These are phyloP conservation scores for Embiotoca jacksoni DNA, from an alignment of 2,113 vertebrate species.

Conservation along the genomic window DNA sequence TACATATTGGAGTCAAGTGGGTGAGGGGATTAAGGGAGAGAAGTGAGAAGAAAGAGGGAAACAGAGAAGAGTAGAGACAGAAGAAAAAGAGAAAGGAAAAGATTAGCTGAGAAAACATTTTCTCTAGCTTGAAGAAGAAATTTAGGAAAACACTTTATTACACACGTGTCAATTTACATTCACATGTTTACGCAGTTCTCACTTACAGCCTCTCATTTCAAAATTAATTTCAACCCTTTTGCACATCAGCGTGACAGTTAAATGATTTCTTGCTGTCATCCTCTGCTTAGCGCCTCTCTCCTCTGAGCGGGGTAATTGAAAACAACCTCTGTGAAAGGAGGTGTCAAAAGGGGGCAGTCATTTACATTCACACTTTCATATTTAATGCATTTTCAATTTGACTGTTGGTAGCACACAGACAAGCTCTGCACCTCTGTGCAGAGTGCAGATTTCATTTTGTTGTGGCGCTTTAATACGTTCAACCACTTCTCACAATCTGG, in stretches of 20 bases:
- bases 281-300: background rate
- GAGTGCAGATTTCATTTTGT: background rate
- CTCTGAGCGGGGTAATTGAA: constrained; percentile 32
- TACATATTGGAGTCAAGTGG: constrained; percentile 11
- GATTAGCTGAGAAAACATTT: constrained; percentile 12
- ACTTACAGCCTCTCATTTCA: constrained; percentile 2
- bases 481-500: background rate
- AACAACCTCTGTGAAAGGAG: constrained; percentile 19
- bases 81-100: background rate
- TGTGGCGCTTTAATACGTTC: background rate
- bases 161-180: constrained; percentile 9
- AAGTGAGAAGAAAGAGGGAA: background rate
- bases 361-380: background rate
- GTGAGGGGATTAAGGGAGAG: constrained; percentile 21
- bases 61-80: background rate
- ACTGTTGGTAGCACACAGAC: background rate
- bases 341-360: constrained; percentile 13
- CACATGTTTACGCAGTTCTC: background rate
- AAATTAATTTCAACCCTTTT: constrained; percentile 32
- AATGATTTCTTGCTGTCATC: constrained; percentile 37
- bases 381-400: background rate
- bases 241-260: constrained; percentile 30
- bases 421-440: background rate
- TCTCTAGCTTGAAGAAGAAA: constrained; percentile 7
- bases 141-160: constrained; percentile 23